These are phyloP conservation scores for Mastomys coucha DNA, from an alignment of 2,113 vertebrate species.

Conservation along the genomic window DNA sequence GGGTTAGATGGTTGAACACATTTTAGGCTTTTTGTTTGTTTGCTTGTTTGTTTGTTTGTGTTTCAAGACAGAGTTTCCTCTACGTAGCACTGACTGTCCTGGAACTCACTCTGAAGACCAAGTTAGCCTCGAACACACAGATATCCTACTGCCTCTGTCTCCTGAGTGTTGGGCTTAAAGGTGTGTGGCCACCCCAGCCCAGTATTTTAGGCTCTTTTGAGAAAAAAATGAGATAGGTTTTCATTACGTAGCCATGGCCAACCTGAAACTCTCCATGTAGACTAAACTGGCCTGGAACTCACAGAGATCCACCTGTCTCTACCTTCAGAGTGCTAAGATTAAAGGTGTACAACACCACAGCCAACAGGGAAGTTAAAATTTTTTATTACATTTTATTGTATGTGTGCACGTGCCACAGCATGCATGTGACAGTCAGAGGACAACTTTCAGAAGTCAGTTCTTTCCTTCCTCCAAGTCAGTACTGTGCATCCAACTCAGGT, in stretches of 20 bases:
- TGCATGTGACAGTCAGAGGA: not conserved
- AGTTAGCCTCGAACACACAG: not conserved
- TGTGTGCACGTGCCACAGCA: not conserved
- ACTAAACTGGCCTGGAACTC: not conserved
- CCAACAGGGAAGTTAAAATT: no score
- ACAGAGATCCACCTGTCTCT: not conserved
- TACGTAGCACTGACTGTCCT: not conserved
- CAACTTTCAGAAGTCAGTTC: not conserved
- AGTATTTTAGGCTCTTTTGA: not conserved
- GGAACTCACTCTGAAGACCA: not conserved
- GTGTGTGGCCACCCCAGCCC: not conserved
- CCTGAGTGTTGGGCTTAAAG: not conserved
- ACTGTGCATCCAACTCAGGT: not conserved
- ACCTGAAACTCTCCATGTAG: not conserved
- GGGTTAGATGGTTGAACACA: not conserved
- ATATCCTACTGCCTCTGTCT: not conserved
- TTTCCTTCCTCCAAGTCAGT: not conserved
- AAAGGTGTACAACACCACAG: not conserved
- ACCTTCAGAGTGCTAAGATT: not conserved
- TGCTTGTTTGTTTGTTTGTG: not conserved
- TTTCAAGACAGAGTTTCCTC: not conserved
- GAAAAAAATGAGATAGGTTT: not conserved
- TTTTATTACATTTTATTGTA: not conserved
- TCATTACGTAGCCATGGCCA: not conserved
- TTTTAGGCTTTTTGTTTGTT: not conserved